These are phyloP conservation scores for Hassar affinis DNA, from an alignment of 2,113 vertebrate species.

Conservation along the genomic window DNA sequence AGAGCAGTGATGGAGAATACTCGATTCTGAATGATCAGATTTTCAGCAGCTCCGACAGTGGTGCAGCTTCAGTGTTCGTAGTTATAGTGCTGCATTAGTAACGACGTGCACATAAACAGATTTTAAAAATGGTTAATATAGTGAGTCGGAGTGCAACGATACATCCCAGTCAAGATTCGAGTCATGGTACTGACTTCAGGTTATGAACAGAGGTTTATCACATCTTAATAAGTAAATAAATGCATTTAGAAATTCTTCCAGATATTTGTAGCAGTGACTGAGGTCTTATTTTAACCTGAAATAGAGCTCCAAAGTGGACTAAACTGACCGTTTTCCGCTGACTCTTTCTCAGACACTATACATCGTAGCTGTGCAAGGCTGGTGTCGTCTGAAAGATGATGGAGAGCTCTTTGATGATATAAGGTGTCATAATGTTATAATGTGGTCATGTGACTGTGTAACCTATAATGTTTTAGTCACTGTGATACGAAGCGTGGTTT, in stretches of 20 bases:
- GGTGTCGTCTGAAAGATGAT: neutral
- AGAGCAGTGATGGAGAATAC: neutral
- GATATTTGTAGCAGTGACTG: neutral
- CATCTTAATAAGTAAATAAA: neutral
- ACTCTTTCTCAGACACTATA: neutral
- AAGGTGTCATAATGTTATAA: no score
- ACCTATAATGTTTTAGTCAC: no score
- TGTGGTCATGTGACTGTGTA: no score
- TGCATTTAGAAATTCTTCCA: neutral
- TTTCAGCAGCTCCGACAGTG: neutral
- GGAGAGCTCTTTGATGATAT: neutral
- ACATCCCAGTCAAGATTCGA: neutral
- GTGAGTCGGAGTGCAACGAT: neutral
- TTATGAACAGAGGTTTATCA: neutral
- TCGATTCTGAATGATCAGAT: neutral
- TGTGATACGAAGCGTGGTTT: no score
- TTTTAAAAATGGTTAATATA: neutral
- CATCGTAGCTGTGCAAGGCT: neutral
- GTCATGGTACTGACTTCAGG: neutral
- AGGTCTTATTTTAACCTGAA: neutral
- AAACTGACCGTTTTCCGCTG: neutral
- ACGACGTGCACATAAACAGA: neutral
- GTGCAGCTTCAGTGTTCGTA: neutral
- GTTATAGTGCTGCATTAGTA: neutral
- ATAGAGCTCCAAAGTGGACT: neutral